Evolutionary conservation across 2,113 vertebrate species (phyloP).

Genomic region (Fregata magnificens): DNA sequence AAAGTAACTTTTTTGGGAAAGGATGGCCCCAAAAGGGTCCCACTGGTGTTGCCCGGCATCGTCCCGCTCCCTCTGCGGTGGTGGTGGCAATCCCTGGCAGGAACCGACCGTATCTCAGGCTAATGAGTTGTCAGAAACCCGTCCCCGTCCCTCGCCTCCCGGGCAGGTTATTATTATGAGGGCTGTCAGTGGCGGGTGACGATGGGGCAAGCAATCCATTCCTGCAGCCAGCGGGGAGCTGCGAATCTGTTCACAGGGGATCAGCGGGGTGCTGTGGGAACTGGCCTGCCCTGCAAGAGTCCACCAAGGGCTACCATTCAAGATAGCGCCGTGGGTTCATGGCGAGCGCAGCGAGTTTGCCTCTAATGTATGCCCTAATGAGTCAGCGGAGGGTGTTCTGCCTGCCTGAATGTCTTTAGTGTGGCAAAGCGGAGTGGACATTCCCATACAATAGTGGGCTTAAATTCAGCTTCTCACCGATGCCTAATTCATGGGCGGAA

Average conservation of each 20-base stretch:
- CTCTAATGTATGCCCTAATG: conserved; percentile 61
- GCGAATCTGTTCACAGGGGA: conserved; percentile 65
- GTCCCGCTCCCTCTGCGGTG: neutral
- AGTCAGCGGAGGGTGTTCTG: conserved; percentile 44
- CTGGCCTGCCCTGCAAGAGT: conserved; percentile 43
- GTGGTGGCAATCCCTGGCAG: neutral
- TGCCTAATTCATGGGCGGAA: conserved; percentile 41
- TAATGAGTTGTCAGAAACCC: conserved; percentile 65
- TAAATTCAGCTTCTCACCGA: conserved; percentile 59
- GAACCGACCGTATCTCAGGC: conserved; percentile 25
- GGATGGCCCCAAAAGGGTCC: neutral
- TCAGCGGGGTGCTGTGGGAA: conserved; percentile 75
- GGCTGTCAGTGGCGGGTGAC: conserved; percentile 71
- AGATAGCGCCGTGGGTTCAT: conserved; percentile 24
- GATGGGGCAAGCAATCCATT: conserved; percentile 63
- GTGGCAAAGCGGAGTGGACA: conserved; percentile 56
- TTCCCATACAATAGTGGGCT: conserved; percentile 61
- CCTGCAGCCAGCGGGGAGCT: conserved; percentile 63
- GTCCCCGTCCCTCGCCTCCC: conserved; percentile 46
- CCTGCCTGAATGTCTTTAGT: conserved; percentile 51
- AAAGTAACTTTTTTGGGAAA: neutral
- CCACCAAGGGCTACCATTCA: conserved; percentile 62
- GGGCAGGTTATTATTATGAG: conserved; percentile 71
- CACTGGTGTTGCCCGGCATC: neutral
- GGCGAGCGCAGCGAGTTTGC: conserved; percentile 37